A percentile compares a stretch with the other conserved stretches of the same genome.
Evolutionary conservation across 2,797 vertebrate genomes (phyloP).

Genomic region (Mastacembelus armatus): DNA sequence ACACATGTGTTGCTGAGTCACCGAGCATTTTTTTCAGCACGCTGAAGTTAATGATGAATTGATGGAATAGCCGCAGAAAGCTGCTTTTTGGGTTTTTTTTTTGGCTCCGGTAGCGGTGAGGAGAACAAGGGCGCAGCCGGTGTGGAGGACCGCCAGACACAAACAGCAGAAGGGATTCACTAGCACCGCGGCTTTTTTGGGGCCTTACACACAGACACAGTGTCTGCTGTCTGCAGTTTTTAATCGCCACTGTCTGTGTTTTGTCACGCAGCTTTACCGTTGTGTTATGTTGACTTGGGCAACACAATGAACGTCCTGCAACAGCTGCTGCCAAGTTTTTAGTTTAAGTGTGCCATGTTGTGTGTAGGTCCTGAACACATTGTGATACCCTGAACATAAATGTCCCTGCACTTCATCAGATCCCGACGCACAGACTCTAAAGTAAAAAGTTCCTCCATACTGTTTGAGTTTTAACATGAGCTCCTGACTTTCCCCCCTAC

Average conservation of each 20-base stretch:
- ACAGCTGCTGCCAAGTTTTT: conserved; percentile 67
- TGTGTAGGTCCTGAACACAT: conserved; percentile 60
- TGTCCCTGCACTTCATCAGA: conserved; percentile 43
- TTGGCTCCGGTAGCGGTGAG: conserved; percentile 61
- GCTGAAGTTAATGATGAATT: conserved; percentile 47
- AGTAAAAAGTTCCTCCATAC: conserved; percentile 15
- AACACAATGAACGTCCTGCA: conserved; percentile 65
- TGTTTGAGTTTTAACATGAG: conserved; percentile 48
- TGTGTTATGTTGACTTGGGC: conserved; percentile 30
- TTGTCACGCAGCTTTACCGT: too few species aligned
- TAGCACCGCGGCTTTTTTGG: conserved; percentile 63
- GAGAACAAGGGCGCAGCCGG: conserved; percentile 80
- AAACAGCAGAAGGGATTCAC: conserved; percentile 67
- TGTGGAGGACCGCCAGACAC: conserved; percentile 70
- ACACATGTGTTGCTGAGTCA: conserved; percentile 67
- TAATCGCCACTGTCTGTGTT: conserved; percentile 21
- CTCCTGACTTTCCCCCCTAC: conserved; percentile 44
- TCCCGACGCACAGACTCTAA: conserved; percentile 50
- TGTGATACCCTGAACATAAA: conserved; percentile 63
- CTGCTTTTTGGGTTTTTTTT: conserved; percentile 68
- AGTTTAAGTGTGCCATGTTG: conserved; percentile 67
- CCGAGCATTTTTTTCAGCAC: conserved; percentile 20
- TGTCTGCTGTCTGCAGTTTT: conserved; percentile 1
- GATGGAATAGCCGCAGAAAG: conserved; percentile 71
- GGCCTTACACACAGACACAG: conserved; percentile 37